Conservation (phyloP, 2,797 vertebrate species). For the Leucoraja ocellata region DNA sequence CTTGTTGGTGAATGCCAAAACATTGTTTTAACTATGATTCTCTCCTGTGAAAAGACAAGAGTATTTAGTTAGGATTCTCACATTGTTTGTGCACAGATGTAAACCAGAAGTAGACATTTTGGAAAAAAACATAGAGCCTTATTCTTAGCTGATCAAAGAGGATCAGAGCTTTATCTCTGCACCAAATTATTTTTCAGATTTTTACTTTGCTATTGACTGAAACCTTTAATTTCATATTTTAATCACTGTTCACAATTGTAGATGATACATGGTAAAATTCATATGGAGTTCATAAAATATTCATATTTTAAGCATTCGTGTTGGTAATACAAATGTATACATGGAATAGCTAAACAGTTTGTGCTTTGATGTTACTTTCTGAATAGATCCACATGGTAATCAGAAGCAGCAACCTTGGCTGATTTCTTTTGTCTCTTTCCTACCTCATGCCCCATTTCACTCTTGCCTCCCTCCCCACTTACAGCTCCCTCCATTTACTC, state of each 20-base stretch:
- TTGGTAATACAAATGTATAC: constrained; percentile 15
- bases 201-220: not conserved
- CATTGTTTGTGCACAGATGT: not conserved
- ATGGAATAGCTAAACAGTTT: not conserved
- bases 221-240: constrained; percentile 15
- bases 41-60: not conserved
- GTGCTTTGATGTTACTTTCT: constrained; percentile 28
- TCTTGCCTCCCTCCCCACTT: too few species aligned
- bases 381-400: not conserved
- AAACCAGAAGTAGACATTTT: not conserved
- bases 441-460: too few species aligned
- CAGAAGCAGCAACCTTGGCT: not conserved
- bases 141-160: not conserved
- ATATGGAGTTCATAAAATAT: constrained; percentile 14
- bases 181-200: not conserved
- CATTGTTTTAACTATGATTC: not conserved
- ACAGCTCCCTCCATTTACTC: not conserved
- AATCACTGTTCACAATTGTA: constrained; percentile 2
- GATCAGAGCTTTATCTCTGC: not conserved
- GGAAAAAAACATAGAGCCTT: not conserved
- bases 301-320: not conserved
- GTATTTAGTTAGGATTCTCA: not conserved
- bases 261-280: not conserved
- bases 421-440: too few species aligned
- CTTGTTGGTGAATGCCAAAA: too few species aligned